Conservation (phyloP, 2,113 vertebrate species). For the Megaceryle torquata region DNA sequence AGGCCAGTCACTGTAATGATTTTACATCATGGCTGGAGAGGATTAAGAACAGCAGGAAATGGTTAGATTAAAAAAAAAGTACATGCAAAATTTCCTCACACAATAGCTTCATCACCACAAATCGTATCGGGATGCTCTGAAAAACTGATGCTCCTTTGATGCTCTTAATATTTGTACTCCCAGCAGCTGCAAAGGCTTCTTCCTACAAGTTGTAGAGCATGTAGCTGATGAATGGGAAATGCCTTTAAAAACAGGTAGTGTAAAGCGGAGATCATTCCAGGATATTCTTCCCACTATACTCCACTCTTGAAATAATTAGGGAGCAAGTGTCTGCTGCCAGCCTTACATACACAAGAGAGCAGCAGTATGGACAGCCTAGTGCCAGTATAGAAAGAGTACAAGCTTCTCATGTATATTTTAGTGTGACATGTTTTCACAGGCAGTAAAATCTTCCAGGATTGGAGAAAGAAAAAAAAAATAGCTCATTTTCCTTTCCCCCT, state of each 20-base stretch:
- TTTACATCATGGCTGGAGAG: background rate
- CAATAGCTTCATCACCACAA: background rate
- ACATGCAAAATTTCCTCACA: background rate
- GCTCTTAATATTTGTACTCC: background rate
- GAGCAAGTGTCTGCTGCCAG: background rate
- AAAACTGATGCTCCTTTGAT: background rate
- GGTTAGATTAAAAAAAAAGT: background rate
- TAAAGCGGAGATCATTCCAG: background rate
- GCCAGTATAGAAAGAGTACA: background rate
- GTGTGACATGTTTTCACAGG: accelerated
- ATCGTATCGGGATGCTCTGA: background rate
- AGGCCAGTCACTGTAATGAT: background rate
- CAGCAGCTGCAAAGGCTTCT: background rate
- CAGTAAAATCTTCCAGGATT: background rate
- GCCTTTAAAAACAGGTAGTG: background rate
- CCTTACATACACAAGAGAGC: background rate
- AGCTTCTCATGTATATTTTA: background rate
- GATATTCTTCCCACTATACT: background rate
- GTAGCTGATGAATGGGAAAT: background rate
- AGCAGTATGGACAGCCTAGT: background rate
- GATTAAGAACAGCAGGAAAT: background rate
- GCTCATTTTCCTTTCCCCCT: background rate
- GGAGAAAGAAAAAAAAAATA: background rate
- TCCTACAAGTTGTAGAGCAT: background rate
- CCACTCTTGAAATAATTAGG: background rate